Evolutionary conservation across 2,113 vertebrate species (phyloP).

Genomic region (Aramus guarauna): DNA sequence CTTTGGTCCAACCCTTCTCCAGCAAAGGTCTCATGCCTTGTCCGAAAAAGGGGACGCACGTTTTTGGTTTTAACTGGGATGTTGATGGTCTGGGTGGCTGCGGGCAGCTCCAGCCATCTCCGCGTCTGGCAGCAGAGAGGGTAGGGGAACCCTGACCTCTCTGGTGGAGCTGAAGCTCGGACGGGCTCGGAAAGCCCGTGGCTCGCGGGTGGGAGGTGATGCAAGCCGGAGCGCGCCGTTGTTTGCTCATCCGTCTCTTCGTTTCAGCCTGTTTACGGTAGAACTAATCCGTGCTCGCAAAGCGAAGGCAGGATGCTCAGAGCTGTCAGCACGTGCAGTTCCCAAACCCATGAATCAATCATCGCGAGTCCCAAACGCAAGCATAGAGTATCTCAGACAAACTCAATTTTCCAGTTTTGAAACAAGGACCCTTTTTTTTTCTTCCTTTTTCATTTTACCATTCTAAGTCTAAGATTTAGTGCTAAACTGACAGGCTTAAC

Average conservation of each 20-base stretch:
- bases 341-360: neutral
- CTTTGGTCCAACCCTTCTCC: neutral
- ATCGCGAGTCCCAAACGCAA: neutral
- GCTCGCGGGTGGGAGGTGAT: neutral
- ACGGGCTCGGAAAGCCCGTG: neutral
- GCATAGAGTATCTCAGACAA: neutral
- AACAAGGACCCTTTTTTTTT: neutral
- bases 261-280: neutral
- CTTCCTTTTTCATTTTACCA: neutral
- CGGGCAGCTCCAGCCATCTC: neutral
- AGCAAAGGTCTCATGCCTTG: neutral
- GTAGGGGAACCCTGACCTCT: neutral
- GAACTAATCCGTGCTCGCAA: neutral
- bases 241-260: neutral
- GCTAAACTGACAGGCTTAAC: neutral
- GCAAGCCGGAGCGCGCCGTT: rapidly evolving
- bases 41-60: neutral
- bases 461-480: neutral
- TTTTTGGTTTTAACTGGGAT: neutral
- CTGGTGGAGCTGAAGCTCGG: neutral
- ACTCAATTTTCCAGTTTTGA: neutral
- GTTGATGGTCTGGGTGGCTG: neutral
- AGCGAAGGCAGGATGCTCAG: neutral
- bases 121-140: neutral
- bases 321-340: neutral